These are phyloP conservation scores for Himalopsyche japonica DNA, from an alignment of 2,888 invertebrate species.

Conservation along the genomic window DNA sequence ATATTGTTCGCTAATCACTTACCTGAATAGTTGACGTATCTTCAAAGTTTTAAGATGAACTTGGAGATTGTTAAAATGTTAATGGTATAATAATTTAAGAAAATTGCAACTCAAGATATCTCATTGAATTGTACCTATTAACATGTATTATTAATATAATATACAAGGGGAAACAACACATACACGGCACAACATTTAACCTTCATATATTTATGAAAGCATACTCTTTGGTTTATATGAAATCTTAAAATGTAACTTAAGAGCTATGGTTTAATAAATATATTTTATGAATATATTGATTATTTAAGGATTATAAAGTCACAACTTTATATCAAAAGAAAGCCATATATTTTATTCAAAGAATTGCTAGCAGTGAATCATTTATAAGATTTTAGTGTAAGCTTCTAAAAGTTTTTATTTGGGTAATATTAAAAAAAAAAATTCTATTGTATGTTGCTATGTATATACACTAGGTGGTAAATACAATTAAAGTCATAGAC, in stretches of 20 bases:
- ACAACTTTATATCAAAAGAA: neutral
- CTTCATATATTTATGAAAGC: neutral
- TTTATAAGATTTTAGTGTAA: too few relatives aligned
- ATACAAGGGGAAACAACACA: neutral
- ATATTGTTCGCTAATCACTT: neutral
- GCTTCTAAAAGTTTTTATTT: too few relatives aligned
- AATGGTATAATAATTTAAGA: neutral
- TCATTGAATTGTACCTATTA: neutral
- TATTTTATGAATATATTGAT: too few relatives aligned
- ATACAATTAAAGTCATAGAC: too few relatives aligned
- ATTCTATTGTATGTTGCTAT: too few relatives aligned
- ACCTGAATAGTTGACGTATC: neutral
- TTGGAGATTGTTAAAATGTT: neutral
- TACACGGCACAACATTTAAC: conserved; percentile 15
- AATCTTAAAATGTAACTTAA: neutral
- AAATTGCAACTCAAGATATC: neutral
- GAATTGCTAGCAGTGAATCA: too few relatives aligned
- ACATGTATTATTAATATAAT: conserved; percentile 4
- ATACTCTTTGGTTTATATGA: neutral
- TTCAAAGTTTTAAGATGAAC: neutral
- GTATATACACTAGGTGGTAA: too few relatives aligned
- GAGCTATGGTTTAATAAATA: neutral
- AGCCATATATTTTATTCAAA: neutral
- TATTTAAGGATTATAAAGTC: neutral
- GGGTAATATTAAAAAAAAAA: too few relatives aligned